phyloP scores from a whole-genome alignment of 2,113 vertebrate species.

The Mustelus asterias region DNA sequence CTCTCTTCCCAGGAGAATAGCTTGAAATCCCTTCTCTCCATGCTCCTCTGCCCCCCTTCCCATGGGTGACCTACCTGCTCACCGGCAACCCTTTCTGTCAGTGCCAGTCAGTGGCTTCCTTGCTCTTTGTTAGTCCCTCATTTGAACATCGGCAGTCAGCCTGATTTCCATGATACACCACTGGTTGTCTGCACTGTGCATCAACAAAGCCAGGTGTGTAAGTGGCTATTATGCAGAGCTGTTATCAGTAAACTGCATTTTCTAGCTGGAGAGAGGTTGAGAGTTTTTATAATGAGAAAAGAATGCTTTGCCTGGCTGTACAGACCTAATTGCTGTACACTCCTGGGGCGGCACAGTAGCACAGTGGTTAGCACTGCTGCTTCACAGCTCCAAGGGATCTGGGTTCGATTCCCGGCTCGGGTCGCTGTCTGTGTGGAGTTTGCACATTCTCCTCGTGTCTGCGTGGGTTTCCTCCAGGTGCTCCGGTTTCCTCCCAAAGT shows the following conservation, averaged over 20 bases:
- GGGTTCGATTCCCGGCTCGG: too few species aligned
- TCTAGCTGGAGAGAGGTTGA: neutral
- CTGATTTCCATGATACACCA: neutral
- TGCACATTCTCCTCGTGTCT: too few species aligned
- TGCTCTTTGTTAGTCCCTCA: neutral
- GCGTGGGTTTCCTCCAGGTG: too few species aligned
- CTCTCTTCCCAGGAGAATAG: neutral
- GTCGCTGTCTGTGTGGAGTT: too few species aligned
- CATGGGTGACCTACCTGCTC: neutral
- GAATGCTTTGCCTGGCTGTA: neutral
- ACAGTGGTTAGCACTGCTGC: too few species aligned
- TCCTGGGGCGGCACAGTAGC: too few species aligned
- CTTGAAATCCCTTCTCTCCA: neutral
- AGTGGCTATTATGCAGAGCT: neutral
- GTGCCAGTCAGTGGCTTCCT: neutral
- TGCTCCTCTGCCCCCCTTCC: neutral
- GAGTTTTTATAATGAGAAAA: neutral
- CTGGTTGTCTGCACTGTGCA: neutral
- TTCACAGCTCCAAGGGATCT: too few species aligned
- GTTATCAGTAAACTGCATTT: neutral
- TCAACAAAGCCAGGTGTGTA: neutral
- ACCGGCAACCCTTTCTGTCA: neutral
- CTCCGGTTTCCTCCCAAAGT: too few species aligned
- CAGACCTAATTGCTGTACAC: neutral
- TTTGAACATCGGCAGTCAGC: neutral